A percentile compares a stretch with the other conserved stretches of the same genome.
Evolutionary conservation across 2,888 invertebrate genomes (phyloP).

Genomic region (Julus scandinavius): DNA sequence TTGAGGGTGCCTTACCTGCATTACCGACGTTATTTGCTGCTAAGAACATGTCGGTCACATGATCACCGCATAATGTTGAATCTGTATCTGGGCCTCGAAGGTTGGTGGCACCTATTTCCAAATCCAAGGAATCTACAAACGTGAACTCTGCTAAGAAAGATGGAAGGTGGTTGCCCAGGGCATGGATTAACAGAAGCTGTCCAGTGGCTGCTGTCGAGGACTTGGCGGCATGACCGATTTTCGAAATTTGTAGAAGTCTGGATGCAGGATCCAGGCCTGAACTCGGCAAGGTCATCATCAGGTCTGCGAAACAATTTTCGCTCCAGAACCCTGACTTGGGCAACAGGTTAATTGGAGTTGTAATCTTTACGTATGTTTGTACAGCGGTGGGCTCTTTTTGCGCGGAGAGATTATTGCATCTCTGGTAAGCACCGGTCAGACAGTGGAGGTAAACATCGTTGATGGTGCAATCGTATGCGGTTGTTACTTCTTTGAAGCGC

Average conservation of each 20-base stretch:
- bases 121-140: background rate
- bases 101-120: constrained; percentile 27
- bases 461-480: background rate
- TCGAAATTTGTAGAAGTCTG: background rate
- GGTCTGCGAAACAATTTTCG: constrained; percentile 12
- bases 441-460: constrained; percentile 28
- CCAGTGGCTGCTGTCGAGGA: background rate
- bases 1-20: background rate
- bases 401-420: background rate
- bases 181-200: background rate
- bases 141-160: background rate
- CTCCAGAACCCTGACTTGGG: background rate
- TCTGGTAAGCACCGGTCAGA: background rate
- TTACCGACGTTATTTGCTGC: background rate
- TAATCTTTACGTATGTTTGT: background rate
- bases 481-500: background rate
- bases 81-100: background rate
- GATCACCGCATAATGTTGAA: background rate
- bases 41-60: background rate
- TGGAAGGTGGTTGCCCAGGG: constrained; percentile 16
- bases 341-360: background rate
- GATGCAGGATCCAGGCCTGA: background rate
- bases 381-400: background rate
- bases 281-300: constrained; percentile 20
- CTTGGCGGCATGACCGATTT: background rate